Conservation (phyloP, 2,113 vertebrate genomes). For the Nothoprocta pentlandii region DNA sequence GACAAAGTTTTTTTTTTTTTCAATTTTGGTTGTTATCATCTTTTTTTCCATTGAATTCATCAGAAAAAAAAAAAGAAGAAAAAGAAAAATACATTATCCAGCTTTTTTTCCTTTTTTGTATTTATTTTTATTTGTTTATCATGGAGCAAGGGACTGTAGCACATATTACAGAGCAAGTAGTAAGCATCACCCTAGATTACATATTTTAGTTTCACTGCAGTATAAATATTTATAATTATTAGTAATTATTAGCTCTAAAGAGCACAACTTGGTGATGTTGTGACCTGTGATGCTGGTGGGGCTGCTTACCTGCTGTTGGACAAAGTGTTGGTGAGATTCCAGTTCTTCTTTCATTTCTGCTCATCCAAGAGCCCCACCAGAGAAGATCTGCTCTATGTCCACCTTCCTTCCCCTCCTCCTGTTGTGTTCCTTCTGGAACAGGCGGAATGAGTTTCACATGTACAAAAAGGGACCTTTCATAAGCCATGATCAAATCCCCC, state of each 20-base stretch:
- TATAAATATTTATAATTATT: not conserved
- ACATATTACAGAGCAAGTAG: not conserved
- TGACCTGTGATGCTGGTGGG: not conserved
- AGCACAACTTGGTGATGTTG: no score
- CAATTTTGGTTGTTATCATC: not conserved
- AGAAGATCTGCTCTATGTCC: not conserved
- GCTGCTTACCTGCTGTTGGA: not conserved
- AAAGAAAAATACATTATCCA: not conserved
- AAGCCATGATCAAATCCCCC: not conserved
- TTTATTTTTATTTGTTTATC: not conserved
- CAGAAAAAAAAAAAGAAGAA: not conserved
- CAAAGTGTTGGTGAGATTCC: fast-evolving
- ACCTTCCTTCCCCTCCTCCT: not conserved
- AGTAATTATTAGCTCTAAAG: no score
- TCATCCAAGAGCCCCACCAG: not conserved
- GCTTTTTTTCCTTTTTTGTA: not conserved
- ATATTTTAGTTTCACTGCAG: not conserved
- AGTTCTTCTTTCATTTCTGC: not conserved
- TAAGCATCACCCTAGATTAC: no score
- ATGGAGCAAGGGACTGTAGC: not conserved
- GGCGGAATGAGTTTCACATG: not conserved
- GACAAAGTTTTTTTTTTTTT: not conserved
- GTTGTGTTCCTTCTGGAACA: not conserved
- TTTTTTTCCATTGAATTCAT: not conserved
- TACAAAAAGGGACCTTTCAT: no score